Conservation (phyloP, 2,113 vertebrate genomes). For the Leuciscus idus region DNA sequence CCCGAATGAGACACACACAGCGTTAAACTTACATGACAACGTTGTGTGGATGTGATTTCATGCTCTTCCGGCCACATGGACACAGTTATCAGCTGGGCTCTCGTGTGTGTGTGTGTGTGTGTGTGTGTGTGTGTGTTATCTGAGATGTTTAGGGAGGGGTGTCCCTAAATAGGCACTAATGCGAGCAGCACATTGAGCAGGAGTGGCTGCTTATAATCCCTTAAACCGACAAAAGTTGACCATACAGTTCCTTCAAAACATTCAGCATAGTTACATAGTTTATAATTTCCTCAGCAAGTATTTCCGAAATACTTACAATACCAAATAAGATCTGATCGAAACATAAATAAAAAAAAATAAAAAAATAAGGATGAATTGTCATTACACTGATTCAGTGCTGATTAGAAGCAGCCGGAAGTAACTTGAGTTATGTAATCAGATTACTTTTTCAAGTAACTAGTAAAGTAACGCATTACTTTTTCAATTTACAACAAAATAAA, state of each 20-base stretch:
- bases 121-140: neutral
- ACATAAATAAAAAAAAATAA: neutral
- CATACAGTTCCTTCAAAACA: no score
- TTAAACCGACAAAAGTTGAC: no score
- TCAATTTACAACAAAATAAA: no score
- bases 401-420: neutral
- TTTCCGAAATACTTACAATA: neutral
- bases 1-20: no score
- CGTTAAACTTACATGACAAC: no score
- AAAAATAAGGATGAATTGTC: neutral
- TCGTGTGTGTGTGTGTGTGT: neutral
- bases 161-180: constrained; percentile 9
- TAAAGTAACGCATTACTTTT: no score
- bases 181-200: neutral
- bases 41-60: neutral
- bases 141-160: neutral
- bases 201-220: neutral
- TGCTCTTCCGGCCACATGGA: neutral
- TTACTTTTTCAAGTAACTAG: no score
- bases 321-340: neutral
- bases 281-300: neutral
- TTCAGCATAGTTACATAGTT: no score
- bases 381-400: neutral
- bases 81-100: neutral
- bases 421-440: no score